phyloP scores from a whole-genome alignment of 2,797 vertebrate genomes.

The Crenichthys baileyi region DNA sequence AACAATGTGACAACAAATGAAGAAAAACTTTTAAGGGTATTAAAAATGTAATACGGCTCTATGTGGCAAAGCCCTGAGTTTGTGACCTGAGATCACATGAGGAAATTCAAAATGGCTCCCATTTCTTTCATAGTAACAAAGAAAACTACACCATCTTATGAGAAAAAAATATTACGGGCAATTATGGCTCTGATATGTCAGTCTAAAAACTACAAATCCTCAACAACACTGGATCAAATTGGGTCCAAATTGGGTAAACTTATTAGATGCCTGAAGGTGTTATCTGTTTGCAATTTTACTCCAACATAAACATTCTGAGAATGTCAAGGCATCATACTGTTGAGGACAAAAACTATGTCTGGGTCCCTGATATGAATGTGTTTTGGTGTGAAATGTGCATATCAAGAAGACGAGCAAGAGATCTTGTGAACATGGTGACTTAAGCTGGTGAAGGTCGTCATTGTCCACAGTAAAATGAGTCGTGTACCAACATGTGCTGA shows the following conservation, averaged over 20 bases:
- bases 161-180: background rate
- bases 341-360: background rate
- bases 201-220: background rate
- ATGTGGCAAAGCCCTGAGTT: background rate
- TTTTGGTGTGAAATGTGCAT: background rate
- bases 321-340: background rate
- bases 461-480: background rate
- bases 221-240: background rate
- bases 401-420: background rate
- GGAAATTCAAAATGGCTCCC: constrained; percentile 16
- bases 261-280: background rate
- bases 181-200: background rate
- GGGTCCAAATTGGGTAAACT: too few relatives aligned
- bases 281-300: background rate
- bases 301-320: background rate
- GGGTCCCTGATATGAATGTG: background rate
- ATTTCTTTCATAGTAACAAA: constrained; percentile 20
- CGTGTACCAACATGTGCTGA: background rate
- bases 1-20: background rate
- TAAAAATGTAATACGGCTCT: background rate
- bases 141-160: background rate
- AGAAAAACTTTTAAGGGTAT: too few relatives aligned
- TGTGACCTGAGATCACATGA: constrained; percentile 11
- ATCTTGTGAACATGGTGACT: background rate
- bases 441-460: background rate